These are phyloP conservation scores for Drosophila monieri DNA, from an alignment of 2,888 invertebrate genomes.

Conservation along the genomic window DNA sequence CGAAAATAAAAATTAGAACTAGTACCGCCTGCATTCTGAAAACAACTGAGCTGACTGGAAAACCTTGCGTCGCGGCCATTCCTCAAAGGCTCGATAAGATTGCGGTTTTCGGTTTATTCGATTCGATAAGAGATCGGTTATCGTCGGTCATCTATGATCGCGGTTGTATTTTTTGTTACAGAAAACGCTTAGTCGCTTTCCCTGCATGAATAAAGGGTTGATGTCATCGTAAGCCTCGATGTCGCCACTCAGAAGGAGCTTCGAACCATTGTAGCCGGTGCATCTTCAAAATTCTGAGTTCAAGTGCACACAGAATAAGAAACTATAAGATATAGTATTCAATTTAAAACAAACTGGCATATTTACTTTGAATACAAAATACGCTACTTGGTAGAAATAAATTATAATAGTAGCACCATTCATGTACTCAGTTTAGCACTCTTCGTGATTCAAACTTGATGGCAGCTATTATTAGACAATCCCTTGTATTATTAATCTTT, in stretches of 20 bases:
- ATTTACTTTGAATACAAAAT: too few species aligned
- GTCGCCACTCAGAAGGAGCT: not conserved
- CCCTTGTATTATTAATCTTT: too few species aligned
- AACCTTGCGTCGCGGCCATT: slow-evolving; percentile 13
- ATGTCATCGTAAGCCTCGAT: not conserved
- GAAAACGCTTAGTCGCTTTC: not conserved
- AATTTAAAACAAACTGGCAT: too few species aligned
- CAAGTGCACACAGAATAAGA: too few species aligned
- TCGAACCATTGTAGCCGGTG: not conserved
- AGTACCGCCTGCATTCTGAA: slow-evolving; percentile 46
- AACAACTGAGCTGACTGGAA: slow-evolving; percentile 37
- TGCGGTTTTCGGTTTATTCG: slow-evolving; percentile 11
- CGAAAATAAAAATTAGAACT: slow-evolving; percentile 31
- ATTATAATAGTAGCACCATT: too few species aligned
- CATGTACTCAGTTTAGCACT: too few species aligned
- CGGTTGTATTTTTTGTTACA: not conserved
- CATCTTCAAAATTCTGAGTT: too few species aligned
- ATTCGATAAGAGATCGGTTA: slow-evolving; percentile 25
- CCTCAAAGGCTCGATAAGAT: slow-evolving; percentile 38
- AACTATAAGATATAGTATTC: too few species aligned
- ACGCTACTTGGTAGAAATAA: too few species aligned
- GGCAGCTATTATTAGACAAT: too few species aligned
- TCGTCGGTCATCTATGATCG: slow-evolving; percentile 18
- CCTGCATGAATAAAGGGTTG: not conserved
- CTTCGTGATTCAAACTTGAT: too few species aligned